Evolutionary conservation across 2,888 invertebrate species (phyloP).

Genomic region (Standfussiana lucernea): DNA sequence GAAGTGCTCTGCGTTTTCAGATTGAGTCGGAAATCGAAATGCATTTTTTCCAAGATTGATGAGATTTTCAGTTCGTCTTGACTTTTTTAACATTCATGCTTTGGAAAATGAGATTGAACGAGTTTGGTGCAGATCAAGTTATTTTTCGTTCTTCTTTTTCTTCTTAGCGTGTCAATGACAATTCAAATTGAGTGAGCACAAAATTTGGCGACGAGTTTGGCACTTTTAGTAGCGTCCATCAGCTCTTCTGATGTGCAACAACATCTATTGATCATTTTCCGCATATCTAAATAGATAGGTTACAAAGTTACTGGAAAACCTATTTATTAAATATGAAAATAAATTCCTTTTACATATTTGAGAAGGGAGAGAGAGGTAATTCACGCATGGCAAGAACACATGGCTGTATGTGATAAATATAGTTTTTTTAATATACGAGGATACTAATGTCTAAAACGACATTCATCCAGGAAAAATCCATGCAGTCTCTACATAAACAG

Average conservation of each 20-base stretch:
- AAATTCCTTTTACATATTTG: not conserved
- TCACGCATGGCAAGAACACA: not conserved
- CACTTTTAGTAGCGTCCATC: too few species aligned
- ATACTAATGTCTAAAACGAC: not conserved
- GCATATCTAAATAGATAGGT: not conserved
- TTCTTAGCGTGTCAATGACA: too few species aligned
- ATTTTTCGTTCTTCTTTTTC: not conserved
- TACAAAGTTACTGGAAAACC: not conserved
- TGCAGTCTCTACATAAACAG: not conserved
- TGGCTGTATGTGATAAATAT: not conserved
- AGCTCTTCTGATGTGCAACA: too few species aligned
- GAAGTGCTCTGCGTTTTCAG: constrained; percentile 18
- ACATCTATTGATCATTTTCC: not conserved
- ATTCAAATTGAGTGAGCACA: too few species aligned
- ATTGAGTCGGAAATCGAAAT: constrained; percentile 59
- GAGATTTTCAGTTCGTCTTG: constrained; percentile 41
- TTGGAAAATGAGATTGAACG: constrained; percentile 28
- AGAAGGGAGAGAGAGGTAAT: not conserved
- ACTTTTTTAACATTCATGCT: constrained; percentile 50
- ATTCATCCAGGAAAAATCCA: not conserved
- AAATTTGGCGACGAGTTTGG: too few species aligned
- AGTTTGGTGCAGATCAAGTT: constrained; percentile 2
- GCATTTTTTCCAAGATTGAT: constrained; percentile 64
- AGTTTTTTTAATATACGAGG: not conserved
- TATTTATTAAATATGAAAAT: not conserved